Evolutionary conservation across 1,140 invertebrate genomes (phyloP).

Genomic region (Berghia stephanieae): DNA sequence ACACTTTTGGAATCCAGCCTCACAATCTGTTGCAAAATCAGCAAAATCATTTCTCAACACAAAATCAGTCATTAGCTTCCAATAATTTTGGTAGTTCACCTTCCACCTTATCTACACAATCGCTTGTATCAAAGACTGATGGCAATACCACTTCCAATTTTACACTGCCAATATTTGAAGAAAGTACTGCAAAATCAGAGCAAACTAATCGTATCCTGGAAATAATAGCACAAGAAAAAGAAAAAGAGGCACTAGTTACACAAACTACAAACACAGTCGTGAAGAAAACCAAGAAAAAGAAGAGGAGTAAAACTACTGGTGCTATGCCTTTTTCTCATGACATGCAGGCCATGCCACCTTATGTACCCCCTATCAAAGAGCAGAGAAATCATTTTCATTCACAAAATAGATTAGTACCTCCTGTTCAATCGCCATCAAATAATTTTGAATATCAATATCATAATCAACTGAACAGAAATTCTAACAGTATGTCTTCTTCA

Average conservation of each 20-base stretch:
- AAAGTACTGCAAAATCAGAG: conserved; percentile 10
- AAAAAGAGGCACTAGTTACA: neutral
- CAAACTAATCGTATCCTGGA: conserved; percentile 28
- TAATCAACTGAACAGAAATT: too few species aligned
- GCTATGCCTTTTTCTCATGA: too few species aligned
- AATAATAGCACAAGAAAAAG: conserved; percentile 27
- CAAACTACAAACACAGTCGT: neutral
- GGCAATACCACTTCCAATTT: neutral
- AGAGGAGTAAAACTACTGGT: too few species aligned
- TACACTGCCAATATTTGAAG: conserved; percentile 11
- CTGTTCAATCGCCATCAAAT: too few species aligned
- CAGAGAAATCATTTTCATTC: too few species aligned
- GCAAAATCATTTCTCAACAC: conserved; percentile 14
- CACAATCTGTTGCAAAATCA: neutral
- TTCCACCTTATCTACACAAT: neutral
- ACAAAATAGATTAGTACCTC: too few species aligned
- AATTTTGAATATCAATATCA: too few species aligned
- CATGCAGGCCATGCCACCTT: too few species aligned
- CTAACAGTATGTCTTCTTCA: too few species aligned
- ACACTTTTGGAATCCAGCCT: neutral
- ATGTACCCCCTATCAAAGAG: too few species aligned
- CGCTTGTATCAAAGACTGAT: neutral
- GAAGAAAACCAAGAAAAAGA: conserved; percentile 27
- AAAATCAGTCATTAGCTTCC: neutral
- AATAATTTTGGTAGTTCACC: conserved; percentile 1